Conservation (phyloP, 2,113 vertebrate species). For the Oxyura jamaicensis region DNA sequence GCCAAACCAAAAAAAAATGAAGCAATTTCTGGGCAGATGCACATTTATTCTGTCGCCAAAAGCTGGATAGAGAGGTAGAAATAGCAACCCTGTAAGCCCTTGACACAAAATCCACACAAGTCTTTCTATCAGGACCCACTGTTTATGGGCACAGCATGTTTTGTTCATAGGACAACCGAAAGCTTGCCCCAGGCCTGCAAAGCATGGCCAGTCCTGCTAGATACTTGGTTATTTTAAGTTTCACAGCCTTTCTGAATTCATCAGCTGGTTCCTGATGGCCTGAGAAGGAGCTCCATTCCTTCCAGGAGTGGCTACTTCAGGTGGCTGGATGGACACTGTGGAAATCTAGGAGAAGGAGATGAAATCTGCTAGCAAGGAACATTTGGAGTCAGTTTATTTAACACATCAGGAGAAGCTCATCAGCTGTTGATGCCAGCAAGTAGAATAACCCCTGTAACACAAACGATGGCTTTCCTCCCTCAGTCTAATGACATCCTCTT, state of each 20-base stretch:
- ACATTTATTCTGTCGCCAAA: not conserved
- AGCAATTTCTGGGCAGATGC: not conserved
- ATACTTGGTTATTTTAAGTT: not conserved
- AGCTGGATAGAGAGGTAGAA: not conserved
- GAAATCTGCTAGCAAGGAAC: not conserved
- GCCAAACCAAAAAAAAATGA: not conserved
- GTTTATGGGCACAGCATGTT: not conserved
- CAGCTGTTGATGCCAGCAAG: not conserved
- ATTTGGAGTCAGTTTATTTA: not conserved
- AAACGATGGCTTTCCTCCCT: not conserved
- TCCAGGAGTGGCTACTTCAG: not conserved
- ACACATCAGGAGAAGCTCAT: accelerated
- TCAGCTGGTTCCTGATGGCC: not conserved
- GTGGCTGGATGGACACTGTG: not conserved
- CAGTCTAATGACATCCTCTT: not conserved
- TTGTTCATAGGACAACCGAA: not conserved
- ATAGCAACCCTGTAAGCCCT: not conserved
- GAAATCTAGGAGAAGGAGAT: not conserved
- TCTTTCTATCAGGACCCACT: not conserved
- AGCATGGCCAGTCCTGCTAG: not conserved
- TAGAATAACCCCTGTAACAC: not conserved
- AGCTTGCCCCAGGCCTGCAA: not conserved
- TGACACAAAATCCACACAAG: not conserved
- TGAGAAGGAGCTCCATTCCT: not conserved
- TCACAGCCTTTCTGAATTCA: not conserved